These are phyloP conservation scores for Sminthopsis crassicaudata DNA, from an alignment of 2,113 vertebrate species.

Conservation along the genomic window DNA sequence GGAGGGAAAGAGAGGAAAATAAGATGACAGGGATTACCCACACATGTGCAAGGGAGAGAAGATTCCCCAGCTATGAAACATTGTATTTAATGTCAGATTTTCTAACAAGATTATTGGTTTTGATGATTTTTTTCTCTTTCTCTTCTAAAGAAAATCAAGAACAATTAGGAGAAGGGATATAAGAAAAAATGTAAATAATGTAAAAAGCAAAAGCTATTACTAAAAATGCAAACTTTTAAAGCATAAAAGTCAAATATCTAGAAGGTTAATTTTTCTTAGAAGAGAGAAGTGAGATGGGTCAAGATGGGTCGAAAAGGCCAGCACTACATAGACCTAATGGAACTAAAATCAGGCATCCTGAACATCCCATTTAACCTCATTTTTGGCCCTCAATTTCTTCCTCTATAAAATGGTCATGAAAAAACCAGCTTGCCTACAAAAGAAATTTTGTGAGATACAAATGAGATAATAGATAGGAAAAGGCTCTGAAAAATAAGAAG, in stretches of 20 bases:
- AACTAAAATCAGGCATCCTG: not conserved
- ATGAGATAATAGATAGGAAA: not conserved
- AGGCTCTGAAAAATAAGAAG: conserved; percentile 4
- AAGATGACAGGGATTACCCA: not conserved
- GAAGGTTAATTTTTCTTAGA: not conserved
- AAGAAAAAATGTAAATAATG: not conserved
- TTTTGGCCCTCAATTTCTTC: conserved; percentile 16
- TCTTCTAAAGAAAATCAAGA: not conserved
- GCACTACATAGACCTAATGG: not conserved
- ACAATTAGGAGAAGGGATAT: not conserved
- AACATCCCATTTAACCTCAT: not conserved
- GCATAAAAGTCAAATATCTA: not conserved
- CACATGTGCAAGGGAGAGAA: not conserved
- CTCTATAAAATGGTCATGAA: not conserved
- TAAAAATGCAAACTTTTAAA: not conserved
- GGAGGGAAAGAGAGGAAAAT: not conserved
- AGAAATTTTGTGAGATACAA: not conserved
- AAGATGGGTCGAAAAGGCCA: not conserved
- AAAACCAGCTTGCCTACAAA: not conserved
- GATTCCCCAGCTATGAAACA: rapidly evolving
- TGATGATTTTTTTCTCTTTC: not conserved
- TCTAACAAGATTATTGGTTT: not conserved
- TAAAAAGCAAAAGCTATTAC: not conserved
- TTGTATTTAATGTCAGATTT: not conserved
- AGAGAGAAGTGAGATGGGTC: not conserved